These are phyloP conservation scores for Paramacrobiotus metropolitanus DNA, from an alignment of 1,140 invertebrate species.

Conservation along the genomic window DNA sequence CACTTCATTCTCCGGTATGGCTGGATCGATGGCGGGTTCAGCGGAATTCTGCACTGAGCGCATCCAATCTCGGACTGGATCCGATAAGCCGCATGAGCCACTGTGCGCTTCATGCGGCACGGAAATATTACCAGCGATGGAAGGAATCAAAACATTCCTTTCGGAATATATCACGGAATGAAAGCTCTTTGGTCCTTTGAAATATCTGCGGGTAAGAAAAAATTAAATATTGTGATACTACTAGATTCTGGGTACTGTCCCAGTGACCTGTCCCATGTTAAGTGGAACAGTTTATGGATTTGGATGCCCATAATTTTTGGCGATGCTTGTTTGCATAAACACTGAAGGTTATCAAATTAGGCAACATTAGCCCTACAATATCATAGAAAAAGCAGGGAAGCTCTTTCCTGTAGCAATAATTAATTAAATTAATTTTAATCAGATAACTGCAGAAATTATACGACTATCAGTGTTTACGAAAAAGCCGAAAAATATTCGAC, in stretches of 20 bases:
- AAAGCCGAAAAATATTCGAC: too few species aligned
- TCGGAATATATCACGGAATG: slow-evolving; percentile 93
- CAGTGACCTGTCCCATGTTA: too few species aligned
- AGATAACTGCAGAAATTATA: too few species aligned
- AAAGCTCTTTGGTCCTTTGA: slow-evolving; percentile 25
- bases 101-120: neutral
- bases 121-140: neutral
- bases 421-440: too few species aligned
- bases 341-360: too few species aligned
- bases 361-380: too few species aligned
- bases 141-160: slow-evolving; percentile 40
- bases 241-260: too few species aligned
- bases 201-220: neutral
- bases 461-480: too few species aligned
- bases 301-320: neutral
- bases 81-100: slow-evolving; percentile 45
- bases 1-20: neutral
- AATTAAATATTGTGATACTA: too few species aligned
- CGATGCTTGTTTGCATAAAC: too few species aligned
- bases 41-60: slow-evolving; percentile 64
- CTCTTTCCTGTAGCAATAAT: too few species aligned
- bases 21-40: slow-evolving; percentile 18
- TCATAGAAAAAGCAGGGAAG: too few species aligned
- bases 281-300: neutral
- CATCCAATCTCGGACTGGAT: slow-evolving; percentile 72